Evolutionary conservation across 2,888 invertebrate genomes (phyloP).

Genomic region (Trilocha varians): DNA sequence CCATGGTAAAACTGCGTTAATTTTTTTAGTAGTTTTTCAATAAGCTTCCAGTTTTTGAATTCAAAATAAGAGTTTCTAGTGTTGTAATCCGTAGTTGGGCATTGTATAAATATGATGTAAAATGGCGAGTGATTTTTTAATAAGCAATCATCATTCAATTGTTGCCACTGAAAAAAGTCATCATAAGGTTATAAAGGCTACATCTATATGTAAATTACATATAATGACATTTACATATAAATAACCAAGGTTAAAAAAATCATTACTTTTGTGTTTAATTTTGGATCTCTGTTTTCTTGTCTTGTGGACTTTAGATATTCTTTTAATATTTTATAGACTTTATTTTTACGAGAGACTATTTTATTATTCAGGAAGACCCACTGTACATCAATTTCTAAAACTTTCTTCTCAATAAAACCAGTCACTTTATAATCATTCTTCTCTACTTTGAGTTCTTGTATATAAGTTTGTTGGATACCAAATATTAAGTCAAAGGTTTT

Average conservation of each 20-base stretch:
- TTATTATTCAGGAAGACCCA: conserved; percentile 79
- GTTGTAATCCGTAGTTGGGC: conserved; percentile 70
- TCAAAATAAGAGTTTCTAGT: conserved; percentile 61
- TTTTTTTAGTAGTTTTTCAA: conserved; percentile 43
- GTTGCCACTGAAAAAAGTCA: conserved; percentile 19
- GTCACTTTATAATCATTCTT: conserved; percentile 63
- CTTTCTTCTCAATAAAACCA: conserved; percentile 69
- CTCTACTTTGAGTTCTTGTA: conserved; percentile 50
- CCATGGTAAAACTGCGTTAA: conserved; percentile 41
- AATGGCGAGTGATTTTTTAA: conserved; percentile 34
- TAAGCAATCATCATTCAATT: conserved; percentile 19
- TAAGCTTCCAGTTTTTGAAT: conserved; percentile 68
- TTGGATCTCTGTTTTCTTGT: not conserved
- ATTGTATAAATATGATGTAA: conserved; percentile 71
- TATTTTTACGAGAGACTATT: conserved; percentile 57
- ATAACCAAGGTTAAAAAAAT: too few species aligned
- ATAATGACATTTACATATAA: not conserved
- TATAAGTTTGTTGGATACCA: conserved; percentile 39
- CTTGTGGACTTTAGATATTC: conserved; percentile 18
- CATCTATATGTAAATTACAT: not conserved
- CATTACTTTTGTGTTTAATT: too few species aligned
- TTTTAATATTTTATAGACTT: conserved; percentile 42
- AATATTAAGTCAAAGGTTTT: conserved; percentile 58
- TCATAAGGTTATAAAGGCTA: not conserved
- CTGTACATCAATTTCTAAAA: conserved; percentile 31